Base-by-base conservation (phyloP, 2,888 invertebrate genomes). In the Stenichneumon culpator region DNA sequence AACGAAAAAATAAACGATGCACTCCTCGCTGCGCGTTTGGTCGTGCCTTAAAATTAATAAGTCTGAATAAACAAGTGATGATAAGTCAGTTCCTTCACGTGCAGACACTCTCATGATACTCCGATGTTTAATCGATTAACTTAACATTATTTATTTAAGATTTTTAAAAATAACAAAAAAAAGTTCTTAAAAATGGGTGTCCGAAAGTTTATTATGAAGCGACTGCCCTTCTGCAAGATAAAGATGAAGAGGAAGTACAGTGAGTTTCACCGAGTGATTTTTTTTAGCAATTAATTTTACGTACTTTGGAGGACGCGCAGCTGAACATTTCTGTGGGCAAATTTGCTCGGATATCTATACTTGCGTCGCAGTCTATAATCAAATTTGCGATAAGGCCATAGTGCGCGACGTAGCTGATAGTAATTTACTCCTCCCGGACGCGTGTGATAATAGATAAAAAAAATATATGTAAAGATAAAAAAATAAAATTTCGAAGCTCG, bases 181-280 rank as follows among this genome's bases (percentile, higher is more conserved):
- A n/a, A 19, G 47, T 36, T 22, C 5, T 32, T 14, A n/a, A 90
- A 89, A 73, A 93, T 93, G 93, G 93, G 93, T 72, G 91, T 93
- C 78, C 93, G 92, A 86, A 93, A 90, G 83, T 93, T 93, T 57
- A 90, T 93, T 54, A 91, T 92, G 90, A 93, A 93, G 79, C 87
- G 92, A 79, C 89, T 93, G 86, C 92, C 92, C 9, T 92, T 93
- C 79, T 92, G 91, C 90, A 92, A 92, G 83, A 87, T 91, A 82
- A 93, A 93, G 83, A 82, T 89, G 19, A 91, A 91, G 79, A 88
- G 90, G 67, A 92, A 92, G 79, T 90, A 89, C 79, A 88, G 93
- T 93, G 86, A 91, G 91, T 90, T 80, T 52, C 28, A 16, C 16
- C 60, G 25, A 22, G 60, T 25, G 14, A 60, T 60, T 60, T 60